A percentile compares a stretch with the other conserved stretches of the same genome.
phyloP scores from a whole-genome alignment of 2,888 invertebrate species.

The Hirtodrosophila histrioides region DNA sequence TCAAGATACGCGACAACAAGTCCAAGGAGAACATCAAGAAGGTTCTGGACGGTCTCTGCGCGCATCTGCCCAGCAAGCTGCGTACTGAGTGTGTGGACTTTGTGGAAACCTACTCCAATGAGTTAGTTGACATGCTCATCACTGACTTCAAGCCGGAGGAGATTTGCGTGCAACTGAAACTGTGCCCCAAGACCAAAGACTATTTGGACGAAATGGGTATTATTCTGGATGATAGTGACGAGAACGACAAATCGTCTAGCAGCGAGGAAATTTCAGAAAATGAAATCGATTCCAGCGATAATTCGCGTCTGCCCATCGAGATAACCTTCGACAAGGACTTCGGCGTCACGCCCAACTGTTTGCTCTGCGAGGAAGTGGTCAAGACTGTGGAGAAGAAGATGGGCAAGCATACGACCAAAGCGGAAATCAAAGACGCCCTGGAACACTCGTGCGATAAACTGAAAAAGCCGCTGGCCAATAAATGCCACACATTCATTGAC shows the following conservation, averaged over 20 bases:
- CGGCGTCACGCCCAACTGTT: slow-evolving; percentile 73
- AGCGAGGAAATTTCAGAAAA: slow-evolving; percentile 60
- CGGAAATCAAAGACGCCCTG: slow-evolving; percentile 80
- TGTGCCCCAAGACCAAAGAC: slow-evolving; percentile 87
- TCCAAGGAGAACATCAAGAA: slow-evolving; percentile 90
- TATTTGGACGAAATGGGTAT: slow-evolving; percentile 77
- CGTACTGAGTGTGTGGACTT: slow-evolving; percentile 89
- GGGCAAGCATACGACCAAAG: slow-evolving; percentile 77
- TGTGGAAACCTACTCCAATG: slow-evolving; percentile 90
- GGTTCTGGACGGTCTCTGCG: slow-evolving; percentile 89
- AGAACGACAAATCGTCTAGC: slow-evolving; percentile 41
- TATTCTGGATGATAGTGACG: slow-evolving; percentile 50
- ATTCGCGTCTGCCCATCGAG: slow-evolving; percentile 75
- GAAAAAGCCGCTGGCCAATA: slow-evolving; percentile 81
- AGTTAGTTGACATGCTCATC: slow-evolving; percentile 91
- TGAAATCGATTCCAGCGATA: slow-evolving; percentile 63
- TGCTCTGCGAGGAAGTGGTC: slow-evolving; percentile 81
- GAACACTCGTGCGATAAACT: slow-evolving; percentile 80
- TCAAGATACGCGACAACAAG: slow-evolving; percentile 89
- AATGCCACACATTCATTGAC: slow-evolving; percentile 90
- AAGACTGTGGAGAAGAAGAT: slow-evolving; percentile 80
- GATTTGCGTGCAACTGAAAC: slow-evolving; percentile 90
- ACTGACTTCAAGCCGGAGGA: slow-evolving; percentile 90
- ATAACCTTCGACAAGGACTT: slow-evolving; percentile 66
- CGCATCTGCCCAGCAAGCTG: slow-evolving; percentile 87